Evolutionary conservation across 1,140 invertebrate species (phyloP), one percentile per base, ranked within the genome.

Genomic region (Lanistes nyassanus): DNA sequence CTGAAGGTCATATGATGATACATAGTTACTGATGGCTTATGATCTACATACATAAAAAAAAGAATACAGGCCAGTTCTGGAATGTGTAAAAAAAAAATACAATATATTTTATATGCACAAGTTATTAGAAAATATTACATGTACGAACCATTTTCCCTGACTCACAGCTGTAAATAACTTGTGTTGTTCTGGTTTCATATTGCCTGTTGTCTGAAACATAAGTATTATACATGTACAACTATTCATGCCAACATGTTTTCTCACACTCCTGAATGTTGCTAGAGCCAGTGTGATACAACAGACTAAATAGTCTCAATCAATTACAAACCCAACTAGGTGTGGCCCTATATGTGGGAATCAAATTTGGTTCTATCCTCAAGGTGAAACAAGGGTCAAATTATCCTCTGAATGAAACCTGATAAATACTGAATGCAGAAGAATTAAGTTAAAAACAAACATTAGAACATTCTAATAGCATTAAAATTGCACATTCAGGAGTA

Each of bases 101-200:
- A n/a, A n/a, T n/a, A n/a, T n/a, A n/a, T n/a, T n/a, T n/a, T n/a
- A n/a, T n/a, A n/a, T n/a, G n/a, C n/a, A n/a, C n/a, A n/a, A n/a
- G n/a, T n/a, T n/a, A n/a, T n/a, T n/a, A n/a, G n/a, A n/a, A n/a
- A n/a, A n/a, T n/a, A n/a, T n/a, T n/a, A n/a, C n/a, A n/a, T n/a
- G n/a, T 47, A 34, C 62, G 66, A 76, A 85, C 83, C 82, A 85
- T 84, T 75, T 80, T 77, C 16, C 84, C 83, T 58, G 82, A 80
- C 70, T 85, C 79, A 72, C 79, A 83, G 67, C 82, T 86, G 76
- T 87, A 87, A 9, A 86, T 81, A 31, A 86, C 77, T 65, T 87
- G 84, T 55, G 85, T 87, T 37, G 84, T 87, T 42, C 82, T 75
- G n/a, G 84, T 72, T 29, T 85, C 85, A 47, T 86, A 83, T 70